Conservation (phyloP, 53 echinoderm and acorn worm species). For the Paracentrotus lividus region DNA sequence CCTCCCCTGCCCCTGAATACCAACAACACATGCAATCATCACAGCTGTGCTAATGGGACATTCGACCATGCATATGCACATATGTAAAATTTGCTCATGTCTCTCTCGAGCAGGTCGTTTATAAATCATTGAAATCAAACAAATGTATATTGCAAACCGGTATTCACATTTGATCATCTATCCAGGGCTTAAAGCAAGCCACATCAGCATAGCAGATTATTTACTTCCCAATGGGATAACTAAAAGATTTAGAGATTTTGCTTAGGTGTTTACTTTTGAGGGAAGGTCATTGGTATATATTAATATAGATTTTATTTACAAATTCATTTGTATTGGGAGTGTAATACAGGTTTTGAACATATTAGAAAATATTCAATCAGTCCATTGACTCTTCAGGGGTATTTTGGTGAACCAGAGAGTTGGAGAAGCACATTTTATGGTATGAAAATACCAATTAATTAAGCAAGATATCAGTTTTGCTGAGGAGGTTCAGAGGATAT, state of each 20-base stretch:
- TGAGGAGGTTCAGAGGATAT: too few relatives aligned
- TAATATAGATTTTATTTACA: background rate
- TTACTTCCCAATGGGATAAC: background rate
- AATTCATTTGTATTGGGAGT: too few relatives aligned
- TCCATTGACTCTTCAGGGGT: too few relatives aligned
- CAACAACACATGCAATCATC: too few relatives aligned
- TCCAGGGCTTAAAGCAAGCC: background rate
- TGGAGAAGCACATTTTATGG: too few relatives aligned
- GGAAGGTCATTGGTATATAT: background rate
- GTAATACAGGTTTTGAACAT: too few relatives aligned
- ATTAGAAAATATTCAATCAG: too few relatives aligned
- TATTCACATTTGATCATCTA: background rate
- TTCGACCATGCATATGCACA: background rate
- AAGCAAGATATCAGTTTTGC: too few relatives aligned
- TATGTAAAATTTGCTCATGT: background rate
- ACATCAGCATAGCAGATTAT: background rate
- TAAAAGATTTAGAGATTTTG: background rate
- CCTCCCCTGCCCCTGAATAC: too few relatives aligned
- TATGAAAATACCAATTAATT: too few relatives aligned
- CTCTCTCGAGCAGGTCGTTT: background rate
- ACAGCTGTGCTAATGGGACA: background rate
- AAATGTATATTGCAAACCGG: background rate
- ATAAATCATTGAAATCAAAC: slow-evolving; percentile 2
- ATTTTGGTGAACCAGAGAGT: too few relatives aligned
- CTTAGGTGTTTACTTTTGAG: background rate